These are phyloP conservation scores for Bradypodion ventrale DNA, from an alignment of 2,797 vertebrate genomes.

Conservation along the genomic window DNA sequence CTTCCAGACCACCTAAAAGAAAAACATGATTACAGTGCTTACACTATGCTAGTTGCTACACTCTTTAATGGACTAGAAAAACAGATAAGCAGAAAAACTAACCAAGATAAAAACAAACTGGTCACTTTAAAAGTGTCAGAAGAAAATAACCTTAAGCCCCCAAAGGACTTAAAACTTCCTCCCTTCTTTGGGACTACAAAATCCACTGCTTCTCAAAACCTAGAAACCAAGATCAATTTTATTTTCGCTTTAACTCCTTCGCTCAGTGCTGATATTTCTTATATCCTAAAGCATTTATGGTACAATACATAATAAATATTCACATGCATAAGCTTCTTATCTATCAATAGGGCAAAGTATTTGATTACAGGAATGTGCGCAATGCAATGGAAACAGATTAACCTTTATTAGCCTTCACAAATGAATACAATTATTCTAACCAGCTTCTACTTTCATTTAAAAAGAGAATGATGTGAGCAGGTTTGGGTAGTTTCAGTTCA, in stretches of 20 bases:
- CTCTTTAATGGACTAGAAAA: neutral
- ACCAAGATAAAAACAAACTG: neutral
- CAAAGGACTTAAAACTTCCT: neutral
- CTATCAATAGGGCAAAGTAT: neutral
- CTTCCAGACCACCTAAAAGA: neutral
- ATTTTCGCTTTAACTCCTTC: neutral
- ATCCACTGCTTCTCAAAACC: neutral
- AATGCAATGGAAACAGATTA: neutral
- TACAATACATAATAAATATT: neutral
- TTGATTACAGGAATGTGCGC: slow-evolving; percentile 8
- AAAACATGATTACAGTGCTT: neutral
- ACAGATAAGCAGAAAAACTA: neutral
- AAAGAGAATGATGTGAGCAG: neutral
- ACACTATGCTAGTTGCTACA: neutral
- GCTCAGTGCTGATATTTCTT: neutral
- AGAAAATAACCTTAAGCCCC: neutral
- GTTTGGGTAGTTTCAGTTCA: neutral
- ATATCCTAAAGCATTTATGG: neutral
- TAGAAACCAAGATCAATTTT: neutral
- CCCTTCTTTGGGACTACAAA: neutral
- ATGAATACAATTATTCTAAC: neutral
- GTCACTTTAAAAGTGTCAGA: neutral
- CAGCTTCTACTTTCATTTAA: neutral
- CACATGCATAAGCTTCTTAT: neutral
- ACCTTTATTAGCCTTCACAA: neutral